Percentiles rank a stretch among this genome's conserved stretches.
Evolutionary conservation across 2,888 invertebrate genomes (phyloP).

Genomic region (Perizoma flavofasciatum): DNA sequence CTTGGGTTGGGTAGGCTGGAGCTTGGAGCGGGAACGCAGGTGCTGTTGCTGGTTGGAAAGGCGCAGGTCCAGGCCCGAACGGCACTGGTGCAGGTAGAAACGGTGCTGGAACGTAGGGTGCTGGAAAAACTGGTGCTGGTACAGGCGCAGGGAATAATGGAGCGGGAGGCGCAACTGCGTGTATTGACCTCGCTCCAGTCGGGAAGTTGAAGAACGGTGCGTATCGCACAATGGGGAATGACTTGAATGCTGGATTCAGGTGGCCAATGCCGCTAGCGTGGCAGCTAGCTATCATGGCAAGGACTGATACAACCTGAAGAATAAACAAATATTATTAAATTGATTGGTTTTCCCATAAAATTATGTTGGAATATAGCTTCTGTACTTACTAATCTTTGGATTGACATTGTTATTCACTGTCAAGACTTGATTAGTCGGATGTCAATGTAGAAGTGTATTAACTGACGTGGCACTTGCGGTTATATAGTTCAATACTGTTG

Average conservation of each 20-base stretch:
- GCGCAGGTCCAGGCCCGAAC: slow-evolving; percentile 29
- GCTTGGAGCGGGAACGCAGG: slow-evolving; percentile 32
- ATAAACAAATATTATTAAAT: background rate
- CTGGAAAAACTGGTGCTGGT: slow-evolving; percentile 42
- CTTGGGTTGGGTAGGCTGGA: slow-evolving; percentile 32
- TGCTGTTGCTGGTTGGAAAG: slow-evolving; percentile 23
- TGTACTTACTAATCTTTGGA: slow-evolving; percentile 69
- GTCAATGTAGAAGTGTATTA: slow-evolving; percentile 67
- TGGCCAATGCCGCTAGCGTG: slow-evolving; percentile 74
- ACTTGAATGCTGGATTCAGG: slow-evolving; percentile 60
- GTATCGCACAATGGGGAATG: slow-evolving; percentile 71
- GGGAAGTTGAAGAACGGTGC: slow-evolving; percentile 79
- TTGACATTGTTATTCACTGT: slow-evolving; percentile 61
- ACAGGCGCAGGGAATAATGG: slow-evolving; percentile 35
- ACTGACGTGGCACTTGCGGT: slow-evolving; percentile 68
- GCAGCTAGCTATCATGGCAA: slow-evolving; percentile 70
- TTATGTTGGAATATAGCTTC: background rate
- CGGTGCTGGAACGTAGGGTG: slow-evolving; percentile 20
- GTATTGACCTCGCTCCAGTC: slow-evolving; percentile 67
- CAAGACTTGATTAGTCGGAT: slow-evolving; percentile 70
- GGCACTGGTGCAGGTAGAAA: slow-evolving; percentile 29
- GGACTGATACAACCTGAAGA: slow-evolving; percentile 59
- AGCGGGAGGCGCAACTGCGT: slow-evolving; percentile 64
- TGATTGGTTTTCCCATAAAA: background rate
- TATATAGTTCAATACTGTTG: slow-evolving; percentile 82